Base-by-base conservation (phyloP, 1,140 invertebrate species). In the Heliconius hewitsoni region DNA sequence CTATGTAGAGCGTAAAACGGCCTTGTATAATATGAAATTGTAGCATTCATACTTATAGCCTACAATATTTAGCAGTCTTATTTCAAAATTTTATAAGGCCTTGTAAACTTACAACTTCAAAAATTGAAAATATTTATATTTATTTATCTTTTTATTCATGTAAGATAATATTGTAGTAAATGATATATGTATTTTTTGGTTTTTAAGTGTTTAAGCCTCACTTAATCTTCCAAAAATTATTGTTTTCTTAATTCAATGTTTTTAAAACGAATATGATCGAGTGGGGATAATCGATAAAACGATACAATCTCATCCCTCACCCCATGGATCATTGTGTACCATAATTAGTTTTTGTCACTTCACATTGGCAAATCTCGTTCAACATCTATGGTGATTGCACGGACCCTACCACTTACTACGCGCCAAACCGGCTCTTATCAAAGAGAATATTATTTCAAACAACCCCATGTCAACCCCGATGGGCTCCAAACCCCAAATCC, bases 301-400 rank as follows among this genome's bases (percentile, higher is more conserved):
- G 81, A 81, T 84, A 80, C 80, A 78, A 73, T 80, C 55, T 76
- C 80, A 82, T 82, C 88, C 82, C 89, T 78, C 81, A 71, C 85
- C 86, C 87, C 83, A 81, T 85, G 80, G 84, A 85, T 93, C 91
- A 92, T 92, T 92, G 92, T 93, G 87, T 82, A 57, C 83, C 82
- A 91, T 94, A 94, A 94, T 94, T 94, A 94, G 93, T 93, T 94
- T 94, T 94, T 93, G 91, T 94, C 93, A 93, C 93, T 93, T 93
- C 91, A 91, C 87, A 88, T 90, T 88, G 91, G 90, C 93, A 93
- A 94, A 93, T 93, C 91, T 91, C 82, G 86, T 88, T 90, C 85
- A 81, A 85, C 83, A 84, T 83, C 85, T 85, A 83, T 85, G 82
- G 85, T 81, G 86, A 89, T 90, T 87, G 83, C 85, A 78, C 81